Base-by-base conservation (phyloP, 1,140 invertebrate genomes). In the Drosophila auraria region DNA sequence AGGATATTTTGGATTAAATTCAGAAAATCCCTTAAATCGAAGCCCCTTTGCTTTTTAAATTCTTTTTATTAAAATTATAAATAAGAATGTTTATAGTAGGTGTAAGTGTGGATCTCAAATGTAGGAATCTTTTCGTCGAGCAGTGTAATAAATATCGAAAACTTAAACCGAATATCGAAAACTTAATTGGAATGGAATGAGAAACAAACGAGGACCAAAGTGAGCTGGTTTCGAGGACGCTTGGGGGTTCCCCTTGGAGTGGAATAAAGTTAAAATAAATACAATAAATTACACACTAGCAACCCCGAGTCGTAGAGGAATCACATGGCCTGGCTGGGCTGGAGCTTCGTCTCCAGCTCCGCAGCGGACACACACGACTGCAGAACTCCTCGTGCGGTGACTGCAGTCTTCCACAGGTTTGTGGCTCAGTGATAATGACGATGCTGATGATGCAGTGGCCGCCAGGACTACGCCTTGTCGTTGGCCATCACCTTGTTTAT, bases 401-500 rank as follows among this genome's bases (percentile, higher is more conserved):
- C 72, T 83, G 82, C 81, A 83, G 81, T 84, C 77, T 58, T 69
- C 68, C 81, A 30, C 27, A 30, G 61, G 63, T 57, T 69, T 74
- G 40, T 57, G 40, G 25, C 17, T 45, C 38, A 27, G 11, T 30
- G 54, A 56, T 53, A 27, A 53, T 51, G 50, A 51, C 15, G 23
- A 51, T 20, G 51, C 7, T 20, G 17, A 9, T 6, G 38, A 25
- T 51, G 14, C 27, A 56, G n/a, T 40, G 38, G 20, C 40, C 11
- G 20, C 12, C 15, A 45, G 61, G 30, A 71, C 76, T 91, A 92
- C 89, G 89, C 80, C 69, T 87, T 93, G 62, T 93, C 92, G 12
- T 92, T 92, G 76, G 90, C 90, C 95, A 96, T 96, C 17, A 96
- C 96, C 94, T 96, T 97, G 82, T 97, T 96, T 58, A 98, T 97